These are phyloP conservation scores for Philantomba maxwellii DNA, from an alignment of 2,113 vertebrate species.

Conservation along the genomic window DNA sequence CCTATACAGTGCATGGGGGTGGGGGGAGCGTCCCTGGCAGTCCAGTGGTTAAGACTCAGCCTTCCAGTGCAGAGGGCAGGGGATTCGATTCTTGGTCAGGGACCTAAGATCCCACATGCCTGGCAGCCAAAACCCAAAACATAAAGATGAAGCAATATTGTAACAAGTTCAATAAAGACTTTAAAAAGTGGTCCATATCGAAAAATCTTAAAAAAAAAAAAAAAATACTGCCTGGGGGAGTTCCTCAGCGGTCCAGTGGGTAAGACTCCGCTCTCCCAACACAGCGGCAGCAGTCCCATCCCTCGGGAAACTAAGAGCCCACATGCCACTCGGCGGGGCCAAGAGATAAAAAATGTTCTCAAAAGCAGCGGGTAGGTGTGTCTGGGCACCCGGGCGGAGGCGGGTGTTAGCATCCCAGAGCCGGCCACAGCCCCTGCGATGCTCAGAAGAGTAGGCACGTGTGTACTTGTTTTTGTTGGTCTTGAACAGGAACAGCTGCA, in stretches of 20 bases:
- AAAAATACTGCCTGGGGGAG: background rate
- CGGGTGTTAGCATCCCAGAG: background rate
- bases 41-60: background rate
- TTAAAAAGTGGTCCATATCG: background rate
- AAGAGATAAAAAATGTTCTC: background rate
- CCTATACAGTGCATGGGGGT: fast-evolving
- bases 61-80: background rate
- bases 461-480: background rate
- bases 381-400: background rate
- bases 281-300: fast-evolving
- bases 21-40: background rate
- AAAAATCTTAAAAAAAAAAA: background rate
- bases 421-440: too few species aligned
- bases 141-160: background rate
- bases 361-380: background rate
- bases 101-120: background rate
- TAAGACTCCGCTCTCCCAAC: fast-evolving
- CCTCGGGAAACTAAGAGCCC: background rate
- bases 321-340: background rate
- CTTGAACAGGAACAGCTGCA: background rate
- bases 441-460: too few species aligned
- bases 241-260: background rate
- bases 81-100: background rate
- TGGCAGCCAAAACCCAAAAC: background rate
- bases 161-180: background rate